Evolutionary conservation across 2,888 invertebrate species (phyloP).

Genomic region (Hylaea fasciaria): DNA sequence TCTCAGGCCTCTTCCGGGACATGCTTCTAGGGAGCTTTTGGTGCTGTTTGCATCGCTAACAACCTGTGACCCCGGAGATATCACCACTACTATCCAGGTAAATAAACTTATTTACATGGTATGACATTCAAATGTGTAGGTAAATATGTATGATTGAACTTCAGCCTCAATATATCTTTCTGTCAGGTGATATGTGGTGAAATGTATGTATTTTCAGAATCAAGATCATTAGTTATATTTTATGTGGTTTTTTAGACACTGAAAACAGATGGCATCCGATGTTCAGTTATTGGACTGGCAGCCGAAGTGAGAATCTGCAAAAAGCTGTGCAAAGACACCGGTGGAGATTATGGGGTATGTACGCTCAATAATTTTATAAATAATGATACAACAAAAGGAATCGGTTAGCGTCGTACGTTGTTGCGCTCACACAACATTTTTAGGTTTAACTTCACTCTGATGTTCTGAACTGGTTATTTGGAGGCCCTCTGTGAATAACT

Average conservation of each 20-base stretch:
- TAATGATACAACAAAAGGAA: too few species aligned
- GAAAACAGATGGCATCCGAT: slow-evolving; percentile 93
- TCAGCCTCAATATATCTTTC: too few species aligned
- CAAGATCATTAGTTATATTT: too few species aligned
- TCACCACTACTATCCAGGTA: slow-evolving; percentile 89
- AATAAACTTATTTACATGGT: not conserved
- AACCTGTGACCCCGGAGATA: slow-evolving; percentile 98
- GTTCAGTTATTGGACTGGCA: slow-evolving; percentile 97
- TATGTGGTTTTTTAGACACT: slow-evolving; percentile 62
- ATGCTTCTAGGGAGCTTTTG: slow-evolving; percentile 97
- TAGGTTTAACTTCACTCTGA: too few species aligned
- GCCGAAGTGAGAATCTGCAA: slow-evolving; percentile 98
- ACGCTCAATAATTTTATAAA: not conserved
- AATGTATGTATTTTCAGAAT: too few species aligned
- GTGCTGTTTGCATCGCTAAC: slow-evolving; percentile 97
- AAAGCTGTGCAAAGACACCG: slow-evolving; percentile 93
- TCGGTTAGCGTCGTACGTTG: too few species aligned
- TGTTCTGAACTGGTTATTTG: too few species aligned
- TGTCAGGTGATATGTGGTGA: too few species aligned
- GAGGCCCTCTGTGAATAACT: too few species aligned
- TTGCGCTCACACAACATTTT: too few species aligned
- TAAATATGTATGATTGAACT: too few species aligned
- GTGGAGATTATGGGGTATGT: slow-evolving; percentile 91
- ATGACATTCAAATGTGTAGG: too few species aligned
- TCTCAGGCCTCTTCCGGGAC: slow-evolving; percentile 94